A percentile compares a stretch with the other conserved stretches of the same genome.
Conservation (phyloP, 2,113 vertebrate genomes). For the Hippocampus barbouri region DNA sequence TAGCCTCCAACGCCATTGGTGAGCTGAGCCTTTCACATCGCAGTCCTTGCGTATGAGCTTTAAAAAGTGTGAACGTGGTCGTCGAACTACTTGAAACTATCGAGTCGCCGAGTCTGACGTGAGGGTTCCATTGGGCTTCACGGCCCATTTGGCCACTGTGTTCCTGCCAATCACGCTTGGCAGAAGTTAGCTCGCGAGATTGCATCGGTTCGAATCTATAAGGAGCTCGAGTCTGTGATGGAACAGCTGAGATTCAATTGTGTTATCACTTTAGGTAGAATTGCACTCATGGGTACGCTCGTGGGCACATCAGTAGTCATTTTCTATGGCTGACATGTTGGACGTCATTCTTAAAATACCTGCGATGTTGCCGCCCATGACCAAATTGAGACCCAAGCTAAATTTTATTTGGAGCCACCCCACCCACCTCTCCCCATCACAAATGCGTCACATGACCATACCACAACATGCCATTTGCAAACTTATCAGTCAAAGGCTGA, state of each 20-base stretch:
- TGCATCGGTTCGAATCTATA: neutral
- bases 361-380: constrained; percentile 1
- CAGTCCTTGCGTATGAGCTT: neutral
- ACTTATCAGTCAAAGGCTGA: too few relatives aligned
- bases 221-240: neutral
- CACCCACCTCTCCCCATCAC: too few relatives aligned
- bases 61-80: neutral
- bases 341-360: constrained; percentile 8
- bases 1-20: constrained; percentile 19
- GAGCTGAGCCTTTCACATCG: constrained; percentile 50
- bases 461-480: too few relatives aligned
- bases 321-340: constrained; percentile 22
- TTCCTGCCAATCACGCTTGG: neutral
- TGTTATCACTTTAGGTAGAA: constrained; percentile 31
- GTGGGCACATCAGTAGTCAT: constrained; percentile 30
- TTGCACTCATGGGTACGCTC: constrained; percentile 21
- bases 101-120: constrained; percentile 16
- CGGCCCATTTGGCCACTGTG: neutral
- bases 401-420: too few relatives aligned
- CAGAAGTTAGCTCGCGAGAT: constrained; percentile 17
- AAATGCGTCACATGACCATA: too few relatives aligned
- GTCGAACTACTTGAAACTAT: neutral
- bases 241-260: constrained; percentile 18
- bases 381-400: neutral
- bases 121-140: constrained; percentile 18